phyloP scores from a whole-genome alignment of 2,113 vertebrate species.

The Melierax canorus region DNA sequence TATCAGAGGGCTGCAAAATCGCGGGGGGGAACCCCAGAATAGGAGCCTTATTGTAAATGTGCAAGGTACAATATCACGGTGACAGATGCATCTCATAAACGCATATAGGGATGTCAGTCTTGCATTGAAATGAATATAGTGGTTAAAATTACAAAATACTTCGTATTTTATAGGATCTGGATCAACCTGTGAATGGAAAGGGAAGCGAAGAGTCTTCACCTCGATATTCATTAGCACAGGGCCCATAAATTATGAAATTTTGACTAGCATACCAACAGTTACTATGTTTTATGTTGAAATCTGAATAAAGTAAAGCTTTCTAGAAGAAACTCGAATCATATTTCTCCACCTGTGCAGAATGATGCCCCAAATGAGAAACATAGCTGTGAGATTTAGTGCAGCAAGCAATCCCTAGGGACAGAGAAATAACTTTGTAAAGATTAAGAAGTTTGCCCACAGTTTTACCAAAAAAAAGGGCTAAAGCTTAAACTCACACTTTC shows the following conservation, averaged over 20 bases:
- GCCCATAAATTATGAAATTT: conserved; percentile 13
- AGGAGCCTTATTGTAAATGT: neutral
- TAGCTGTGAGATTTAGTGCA: conserved; percentile 40
- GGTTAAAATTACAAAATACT: neutral
- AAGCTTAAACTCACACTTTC: neutral
- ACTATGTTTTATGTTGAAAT: conserved; percentile 49
- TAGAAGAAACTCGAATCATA: conserved; percentile 22
- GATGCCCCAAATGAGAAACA: conserved; percentile 35
- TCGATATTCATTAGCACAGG: neutral
- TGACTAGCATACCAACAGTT: conserved; percentile 37
- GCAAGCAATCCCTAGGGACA: neutral
- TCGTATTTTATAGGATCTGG: neutral
- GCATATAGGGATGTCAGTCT: neutral
- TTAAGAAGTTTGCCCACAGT: neutral
- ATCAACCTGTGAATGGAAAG: neutral
- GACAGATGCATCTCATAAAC: neutral
- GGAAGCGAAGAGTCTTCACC: neutral
- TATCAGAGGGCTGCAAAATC: neutral
- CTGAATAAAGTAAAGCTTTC: conserved; percentile 47
- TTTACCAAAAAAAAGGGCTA: neutral
- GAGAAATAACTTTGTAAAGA: conserved; percentile 28
- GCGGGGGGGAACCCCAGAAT: neutral
- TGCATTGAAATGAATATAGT: neutral
- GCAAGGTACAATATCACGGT: neutral
- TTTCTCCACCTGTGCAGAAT: conserved; percentile 32